phyloP scores from a whole-genome alignment of 1,140 invertebrate species.

The Helicoverpa armigera region DNA sequence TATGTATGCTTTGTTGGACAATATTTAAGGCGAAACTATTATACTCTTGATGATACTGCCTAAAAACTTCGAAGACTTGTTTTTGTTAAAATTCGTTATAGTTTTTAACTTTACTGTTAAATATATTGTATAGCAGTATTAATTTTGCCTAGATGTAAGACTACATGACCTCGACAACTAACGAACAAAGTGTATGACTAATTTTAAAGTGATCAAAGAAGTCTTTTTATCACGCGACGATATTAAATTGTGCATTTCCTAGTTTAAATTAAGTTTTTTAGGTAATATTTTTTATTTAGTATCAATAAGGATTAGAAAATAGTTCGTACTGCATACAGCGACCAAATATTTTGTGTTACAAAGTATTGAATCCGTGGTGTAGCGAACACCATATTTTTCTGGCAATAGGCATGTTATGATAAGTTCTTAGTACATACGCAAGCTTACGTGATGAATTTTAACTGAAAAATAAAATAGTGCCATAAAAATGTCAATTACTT shows the following conservation, averaged over 20 bases:
- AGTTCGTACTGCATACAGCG: slow-evolving; percentile 69
- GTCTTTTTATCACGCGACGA: slow-evolving; percentile 40
- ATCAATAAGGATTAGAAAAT: slow-evolving; percentile 36
- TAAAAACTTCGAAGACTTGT: slow-evolving; percentile 13
- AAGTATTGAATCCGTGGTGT: slow-evolving; percentile 25
- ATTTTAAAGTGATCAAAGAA: slow-evolving; percentile 13
- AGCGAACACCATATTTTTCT: slow-evolving; percentile 9
- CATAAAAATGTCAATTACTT: slow-evolving; percentile 13
- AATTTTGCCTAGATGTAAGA: slow-evolving; percentile 6
- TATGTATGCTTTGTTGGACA: neutral
- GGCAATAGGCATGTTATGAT: slow-evolving; percentile 9
- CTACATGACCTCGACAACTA: slow-evolving; percentile 7
- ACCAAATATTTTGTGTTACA: slow-evolving; percentile 69
- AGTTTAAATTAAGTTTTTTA: slow-evolving; percentile 47
- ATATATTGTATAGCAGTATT: slow-evolving; percentile 33
- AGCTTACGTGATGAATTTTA: neutral
- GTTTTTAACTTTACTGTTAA: slow-evolving; percentile 28
- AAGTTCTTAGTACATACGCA: neutral
- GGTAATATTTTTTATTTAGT: slow-evolving; percentile 43
- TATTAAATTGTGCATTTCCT: slow-evolving; percentile 58
- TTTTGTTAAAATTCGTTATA: slow-evolving; percentile 38
- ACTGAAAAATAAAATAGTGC: slow-evolving; percentile 23
- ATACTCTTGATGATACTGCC: slow-evolving; percentile 11
- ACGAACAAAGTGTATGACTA: slow-evolving; percentile 36
- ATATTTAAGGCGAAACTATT: neutral